Evolutionary conservation across 2,113 vertebrate species (phyloP), one percentile per base, ranked within the genome.

Genomic region (Ploceus nigricollis): DNA sequence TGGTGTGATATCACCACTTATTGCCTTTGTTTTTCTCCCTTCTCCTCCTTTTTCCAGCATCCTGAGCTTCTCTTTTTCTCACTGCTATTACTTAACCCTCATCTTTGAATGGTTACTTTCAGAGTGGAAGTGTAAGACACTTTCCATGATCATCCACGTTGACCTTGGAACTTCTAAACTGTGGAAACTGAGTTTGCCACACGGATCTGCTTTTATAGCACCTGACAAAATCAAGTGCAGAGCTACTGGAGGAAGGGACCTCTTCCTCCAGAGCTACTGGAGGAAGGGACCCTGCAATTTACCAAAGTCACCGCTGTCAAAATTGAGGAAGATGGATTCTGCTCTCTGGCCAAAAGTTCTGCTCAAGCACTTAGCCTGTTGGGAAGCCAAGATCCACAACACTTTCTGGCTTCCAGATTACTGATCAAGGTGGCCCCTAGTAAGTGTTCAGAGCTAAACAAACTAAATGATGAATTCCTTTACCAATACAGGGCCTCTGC

Each of bases 321-420:
- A 95, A 92, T 77, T 80, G 93, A 95, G 70, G 89, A 97, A 95
- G 94, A 94, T 85, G 75, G 78, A 94, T 96, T 90, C 81, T 87
- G 13, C 66, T 90, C 42, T 89, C 42, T 56, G 61, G 63, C 87
- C 90, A 94, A n/a, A 89, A 82, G n/a, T 82, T 85, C 84, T 96
- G 91, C 45, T 93, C 70, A 92, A 90, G 82, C 93, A 63, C 77
- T 97, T 87, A 94, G 35, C 37, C 63, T 90, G 51, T 73, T 95
- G 73, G 42, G 35, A 94, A 95, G 95, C 91, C 94, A 96, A 96
- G 83, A 96, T 91, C 89, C 73, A 93, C 95, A 97, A 66, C 73
- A 19, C 47, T 89, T 96, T 89, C 92, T 93, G 86, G 51, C 92
- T 94, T 94, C 80, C 78, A 94, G 30, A 45, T 87, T 88, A 82